phyloP scores from a whole-genome alignment of 2,113 vertebrate species.

The Tachycineta bicolor region DNA sequence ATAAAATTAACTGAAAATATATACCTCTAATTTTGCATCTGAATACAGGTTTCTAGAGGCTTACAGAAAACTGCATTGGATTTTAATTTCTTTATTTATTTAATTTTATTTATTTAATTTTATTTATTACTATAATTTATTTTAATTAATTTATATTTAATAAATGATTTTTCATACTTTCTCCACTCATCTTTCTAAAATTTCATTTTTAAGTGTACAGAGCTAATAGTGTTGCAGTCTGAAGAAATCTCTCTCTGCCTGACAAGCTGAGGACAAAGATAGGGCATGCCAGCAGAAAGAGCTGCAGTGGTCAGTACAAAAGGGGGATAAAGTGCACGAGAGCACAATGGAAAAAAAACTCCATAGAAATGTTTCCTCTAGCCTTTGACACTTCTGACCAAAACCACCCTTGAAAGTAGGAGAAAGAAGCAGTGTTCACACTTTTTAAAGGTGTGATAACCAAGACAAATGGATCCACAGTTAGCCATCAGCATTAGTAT shows the following conservation, averaged over 20 bases:
- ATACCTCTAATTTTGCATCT: not conserved
- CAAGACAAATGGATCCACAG: not conserved
- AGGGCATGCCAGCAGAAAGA: not conserved
- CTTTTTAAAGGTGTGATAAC: not conserved
- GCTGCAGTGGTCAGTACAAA: not conserved
- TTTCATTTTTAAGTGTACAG: not conserved
- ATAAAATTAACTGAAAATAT: conserved; percentile 1
- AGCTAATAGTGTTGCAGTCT: not conserved
- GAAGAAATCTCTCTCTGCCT: not conserved
- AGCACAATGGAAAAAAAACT: not conserved
- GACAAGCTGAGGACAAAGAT: not conserved
- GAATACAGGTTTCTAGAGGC: not conserved
- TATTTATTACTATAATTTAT: not conserved
- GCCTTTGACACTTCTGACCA: not conserved
- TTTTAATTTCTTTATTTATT: not conserved
- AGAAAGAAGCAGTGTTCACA: not conserved
- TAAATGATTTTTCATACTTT: not conserved
- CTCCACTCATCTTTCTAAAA: not conserved
- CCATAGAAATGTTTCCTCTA: not conserved
- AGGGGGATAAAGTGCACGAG: not conserved
- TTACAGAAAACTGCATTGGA: not conserved
- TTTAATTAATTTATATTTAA: not conserved
- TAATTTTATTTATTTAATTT: no score
- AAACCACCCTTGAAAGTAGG: not conserved
- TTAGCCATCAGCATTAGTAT: not conserved